Percentiles rank a stretch among this genome's conserved stretches.
Evolutionary conservation across 2,888 invertebrate genomes (phyloP).

Genomic region (Oxyteleia sp.): DNA sequence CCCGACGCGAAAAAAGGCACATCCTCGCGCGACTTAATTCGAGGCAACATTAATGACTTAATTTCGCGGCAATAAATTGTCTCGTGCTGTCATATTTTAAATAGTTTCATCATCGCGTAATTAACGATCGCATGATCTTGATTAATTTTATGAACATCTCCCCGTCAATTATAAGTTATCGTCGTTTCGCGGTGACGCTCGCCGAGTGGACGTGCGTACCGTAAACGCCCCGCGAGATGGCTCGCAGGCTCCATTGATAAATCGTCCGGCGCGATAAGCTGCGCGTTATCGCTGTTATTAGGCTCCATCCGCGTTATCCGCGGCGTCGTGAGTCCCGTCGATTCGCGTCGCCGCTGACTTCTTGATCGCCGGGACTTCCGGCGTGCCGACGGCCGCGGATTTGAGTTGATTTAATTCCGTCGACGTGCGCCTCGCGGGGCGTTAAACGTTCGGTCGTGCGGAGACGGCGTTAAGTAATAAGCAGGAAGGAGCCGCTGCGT

Average conservation of each 20-base stretch:
- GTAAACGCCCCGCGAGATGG: slow-evolving; percentile 49
- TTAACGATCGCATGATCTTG: slow-evolving; percentile 62
- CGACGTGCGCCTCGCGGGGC: slow-evolving; percentile 8
- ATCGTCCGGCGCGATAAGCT: slow-evolving; percentile 64
- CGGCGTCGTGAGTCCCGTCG: background rate
- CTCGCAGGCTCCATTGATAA: slow-evolving; percentile 61
- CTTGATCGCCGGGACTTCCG: slow-evolving; percentile 60
- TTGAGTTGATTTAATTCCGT: slow-evolving; percentile 1
- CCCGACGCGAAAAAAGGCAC: background rate
- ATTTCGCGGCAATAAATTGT: slow-evolving; percentile 56
- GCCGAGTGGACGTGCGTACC: slow-evolving; percentile 49
- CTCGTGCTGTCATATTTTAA: slow-evolving; percentile 36
- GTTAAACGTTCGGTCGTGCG: slow-evolving; percentile 8
- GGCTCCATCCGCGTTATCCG: slow-evolving; percentile 41
- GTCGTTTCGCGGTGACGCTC: slow-evolving; percentile 51
- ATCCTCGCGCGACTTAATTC: slow-evolving; percentile 16
- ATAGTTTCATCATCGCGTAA: slow-evolving; percentile 50
- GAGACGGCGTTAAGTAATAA: slow-evolving; percentile 44
- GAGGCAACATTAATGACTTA: slow-evolving; percentile 44
- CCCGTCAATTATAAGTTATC: slow-evolving; percentile 64
- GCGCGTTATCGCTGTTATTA: slow-evolving; percentile 57
- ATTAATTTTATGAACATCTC: slow-evolving; percentile 62
- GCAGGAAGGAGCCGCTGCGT: slow-evolving; percentile 51
- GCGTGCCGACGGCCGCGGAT: slow-evolving; percentile 27
- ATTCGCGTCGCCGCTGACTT: slow-evolving; percentile 24